Base-by-base conservation (phyloP, 2,113 vertebrate genomes). In the western clawed frog (Xenopus tropicalis) region DNA sequence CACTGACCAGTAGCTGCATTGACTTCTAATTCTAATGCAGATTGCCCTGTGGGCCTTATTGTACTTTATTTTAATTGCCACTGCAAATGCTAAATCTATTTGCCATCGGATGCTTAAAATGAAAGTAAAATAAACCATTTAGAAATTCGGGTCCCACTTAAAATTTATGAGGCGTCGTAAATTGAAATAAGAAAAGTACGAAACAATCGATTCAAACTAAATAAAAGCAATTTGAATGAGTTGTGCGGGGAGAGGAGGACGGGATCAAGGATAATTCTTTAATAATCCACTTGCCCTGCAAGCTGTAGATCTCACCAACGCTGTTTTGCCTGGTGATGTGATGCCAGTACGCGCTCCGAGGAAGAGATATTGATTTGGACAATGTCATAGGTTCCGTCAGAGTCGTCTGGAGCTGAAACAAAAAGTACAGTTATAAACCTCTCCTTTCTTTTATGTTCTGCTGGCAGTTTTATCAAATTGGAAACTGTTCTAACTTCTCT, bases 271-370 rank as follows among this genome's bases (percentile, higher is more conserved):
- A 37, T 37, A 37, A 37, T 37, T 37, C 29, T 37, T 37, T 37
- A 37, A 37, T 37, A 37, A 59, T 23, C 23, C 61, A 85, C 88
- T 90, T 93, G 91, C 96, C 96, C 95, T 97, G 95, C 91, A 95
- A 96, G 88, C 92, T 93, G 94, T 94, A 98, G 88, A 99, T 94
- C 83, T 99, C 95, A 82, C 96, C 96, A 75, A 96, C 90, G 62
- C 97, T 99, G 91, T 91, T 96, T 88, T 98, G 97, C 71, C 94
- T 93, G 2, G 94, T 98, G 85, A 99, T 99, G 79, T 99, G 96
- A 81, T 98, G 97, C 96, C 96, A 98, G 83, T 98, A 98, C 0
- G 95, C 96, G 19, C 97, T 98, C 11, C 97, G 95, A 68, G 96
- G 97, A 76, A 99, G 93, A 52, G 97, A 98, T 83, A 98, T 94